phyloP scores from a whole-genome alignment of 1,140 invertebrate genomes.

The Drosophila sulfurigaster region DNA sequence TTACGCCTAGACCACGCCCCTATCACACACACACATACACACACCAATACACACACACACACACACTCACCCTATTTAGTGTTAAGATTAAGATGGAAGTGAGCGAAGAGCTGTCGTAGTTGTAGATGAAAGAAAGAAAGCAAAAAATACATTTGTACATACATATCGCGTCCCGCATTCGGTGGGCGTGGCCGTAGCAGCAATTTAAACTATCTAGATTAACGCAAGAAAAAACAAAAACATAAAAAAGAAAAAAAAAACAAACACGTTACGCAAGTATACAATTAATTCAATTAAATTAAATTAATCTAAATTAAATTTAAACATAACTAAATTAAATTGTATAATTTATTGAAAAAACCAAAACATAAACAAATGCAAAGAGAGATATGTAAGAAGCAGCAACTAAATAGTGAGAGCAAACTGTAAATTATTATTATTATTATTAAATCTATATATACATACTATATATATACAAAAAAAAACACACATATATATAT shows the following conservation, averaged over 20 bases:
- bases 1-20: constrained; percentile 65
- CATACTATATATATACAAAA: constrained; percentile 40
- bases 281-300: constrained; percentile 83
- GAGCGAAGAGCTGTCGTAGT: not conserved
- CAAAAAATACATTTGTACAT: constrained; percentile 82
- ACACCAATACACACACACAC: constrained; percentile 22
- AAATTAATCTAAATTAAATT: constrained; percentile 57
- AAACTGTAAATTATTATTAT: constrained; percentile 65
- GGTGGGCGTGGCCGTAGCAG: constrained; percentile 70
- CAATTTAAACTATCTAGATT: constrained; percentile 57
- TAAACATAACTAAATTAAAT: constrained; percentile 53
- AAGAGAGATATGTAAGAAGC: constrained; percentile 40
- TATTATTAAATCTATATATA: constrained; percentile 41
- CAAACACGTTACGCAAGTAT: constrained; percentile 73
- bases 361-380: constrained; percentile 19
- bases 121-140: constrained; percentile 49
- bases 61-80: constrained; percentile 32
- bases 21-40: constrained; percentile 26
- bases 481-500: constrained; percentile 12
- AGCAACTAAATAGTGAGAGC: constrained; percentile 64
- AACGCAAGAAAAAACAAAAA: constrained; percentile 10
- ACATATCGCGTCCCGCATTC: constrained; percentile 73
- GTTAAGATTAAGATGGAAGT: constrained; percentile 18
- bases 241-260: too few species aligned
- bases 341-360: constrained; percentile 68